Conservation (phyloP, 2,797 vertebrate species). For the Alfaro cultratus region DNA sequence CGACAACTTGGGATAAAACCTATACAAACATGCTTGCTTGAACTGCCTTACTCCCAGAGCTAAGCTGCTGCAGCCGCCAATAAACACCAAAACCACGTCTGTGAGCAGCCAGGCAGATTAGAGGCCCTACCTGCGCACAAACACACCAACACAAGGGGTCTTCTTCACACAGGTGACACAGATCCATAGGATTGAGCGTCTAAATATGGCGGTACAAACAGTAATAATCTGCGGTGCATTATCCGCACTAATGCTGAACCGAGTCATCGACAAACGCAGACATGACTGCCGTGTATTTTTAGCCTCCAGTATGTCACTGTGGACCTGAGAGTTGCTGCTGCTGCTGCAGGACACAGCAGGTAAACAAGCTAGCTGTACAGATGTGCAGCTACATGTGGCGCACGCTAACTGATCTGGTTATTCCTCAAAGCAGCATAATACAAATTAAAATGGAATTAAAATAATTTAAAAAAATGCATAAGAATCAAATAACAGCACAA, state of each 20-base stretch:
- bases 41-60: not conserved
- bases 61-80: slow-evolving; percentile 30
- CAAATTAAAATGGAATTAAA: not conserved
- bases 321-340: slow-evolving; percentile 7
- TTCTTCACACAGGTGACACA: slow-evolving; percentile 6
- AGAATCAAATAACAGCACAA: not conserved
- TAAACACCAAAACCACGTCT: slow-evolving; percentile 41
- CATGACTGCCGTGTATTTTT: slow-evolving; percentile 32
- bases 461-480: not conserved
- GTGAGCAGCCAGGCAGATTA: slow-evolving; percentile 35
- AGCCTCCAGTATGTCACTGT: slow-evolving; percentile 23
- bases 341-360: not conserved
- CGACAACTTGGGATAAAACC: not conserved
- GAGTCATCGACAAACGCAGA: slow-evolving; percentile 40
- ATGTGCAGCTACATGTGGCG: not conserved
- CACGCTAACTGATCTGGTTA: not conserved
- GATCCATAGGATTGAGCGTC: slow-evolving; percentile 13
- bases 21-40: not conserved
- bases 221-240: slow-evolving; percentile 38
- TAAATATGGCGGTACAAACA: slow-evolving; percentile 25
- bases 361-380: not conserved
- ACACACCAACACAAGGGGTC: not conserved
- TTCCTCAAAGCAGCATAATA: not conserved
- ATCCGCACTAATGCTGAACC: slow-evolving; percentile 40
- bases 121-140: not conserved